Evolutionary conservation across 2,888 invertebrate species (phyloP).

Genomic region (Apotomis betuletana): DNA sequence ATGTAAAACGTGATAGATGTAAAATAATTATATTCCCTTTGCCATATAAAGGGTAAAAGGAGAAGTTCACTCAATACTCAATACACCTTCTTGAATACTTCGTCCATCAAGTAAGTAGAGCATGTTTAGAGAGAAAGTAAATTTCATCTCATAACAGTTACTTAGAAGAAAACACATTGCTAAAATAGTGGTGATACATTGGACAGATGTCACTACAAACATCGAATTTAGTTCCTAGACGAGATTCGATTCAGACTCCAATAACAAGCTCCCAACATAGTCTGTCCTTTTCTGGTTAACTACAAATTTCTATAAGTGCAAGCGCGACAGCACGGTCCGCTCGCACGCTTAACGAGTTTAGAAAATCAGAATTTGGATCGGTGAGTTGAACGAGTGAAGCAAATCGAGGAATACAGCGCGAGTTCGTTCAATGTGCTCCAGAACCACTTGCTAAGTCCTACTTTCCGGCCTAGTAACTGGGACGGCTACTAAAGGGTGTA

Average conservation of each 20-base stretch:
- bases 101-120: too few species aligned
- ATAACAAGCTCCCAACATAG: conserved; percentile 15
- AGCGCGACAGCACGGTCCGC: conserved; percentile 17
- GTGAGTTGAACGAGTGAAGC: conserved; percentile 26
- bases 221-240: background rate
- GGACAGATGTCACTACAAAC: too few species aligned
- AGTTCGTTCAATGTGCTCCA: conserved; percentile 26
- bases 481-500: conserved; percentile 14
- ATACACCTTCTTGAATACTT: too few species aligned
- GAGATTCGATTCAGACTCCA: conserved; percentile 30
- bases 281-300: conserved; percentile 8
- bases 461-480: conserved; percentile 23
- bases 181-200: too few species aligned
- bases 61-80: too few species aligned
- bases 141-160: too few species aligned
- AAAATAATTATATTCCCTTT: too few species aligned
- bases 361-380: conserved; percentile 25
- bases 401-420: conserved; percentile 30
- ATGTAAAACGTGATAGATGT: too few species aligned
- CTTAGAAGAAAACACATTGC: too few species aligned
- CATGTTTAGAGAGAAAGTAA: too few species aligned
- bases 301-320: conserved; percentile 5
- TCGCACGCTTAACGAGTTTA: conserved; percentile 1
- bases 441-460: conserved; percentile 29
- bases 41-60: too few species aligned